Evolutionary conservation across 2,888 invertebrate genomes (phyloP), one percentile per base, ranked within the genome.

Genomic region (Meteorus colon): DNA sequence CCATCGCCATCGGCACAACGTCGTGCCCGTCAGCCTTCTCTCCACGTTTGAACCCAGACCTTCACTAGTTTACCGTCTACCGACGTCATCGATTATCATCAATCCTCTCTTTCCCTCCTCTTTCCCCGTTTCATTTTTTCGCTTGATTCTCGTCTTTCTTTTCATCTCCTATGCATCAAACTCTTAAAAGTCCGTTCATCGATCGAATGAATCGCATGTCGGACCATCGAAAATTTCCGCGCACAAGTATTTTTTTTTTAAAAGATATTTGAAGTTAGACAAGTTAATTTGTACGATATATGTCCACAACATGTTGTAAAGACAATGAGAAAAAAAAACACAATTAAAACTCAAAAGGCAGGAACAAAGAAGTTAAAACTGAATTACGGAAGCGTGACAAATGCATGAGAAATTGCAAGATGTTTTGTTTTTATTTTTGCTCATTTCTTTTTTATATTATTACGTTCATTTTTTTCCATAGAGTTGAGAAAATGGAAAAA

Each of bases 1-100:
- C 82, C 82, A 84, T 84, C 84, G 79, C 81, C 80, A 81, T 81
- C 78, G 83, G 78, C 79, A 81, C 79, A 79, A 80, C 79, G 79
- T 81, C 80, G 77, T 80, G 79, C 80, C 79, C 79, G 79, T 81
- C 79, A 80, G 77, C 76, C 78, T 71, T 78, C 74, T 72, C 77
- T 62, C 41, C 60, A 72, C 59, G 60, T 55, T 67, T 66, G 68
- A 80, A 80, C 79, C 76, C 76, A 84, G 83, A 84, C 82, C 81
- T 82, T 82, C 81, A 74, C 73, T 77, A 77, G 78, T 79, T 77
- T 68, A 73, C 66, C 66, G 76, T 74, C 66, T 73, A 55, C 66
- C 71, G 70, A 67, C 67, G 62, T 72, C 72, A 73, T 51, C 80
- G 80, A 83, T 83, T 81, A 82, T 81, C 82, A 79, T 83, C 81